Conservation (phyloP, 2,113 vertebrate species). For the Scytalopus superciliaris region DNA sequence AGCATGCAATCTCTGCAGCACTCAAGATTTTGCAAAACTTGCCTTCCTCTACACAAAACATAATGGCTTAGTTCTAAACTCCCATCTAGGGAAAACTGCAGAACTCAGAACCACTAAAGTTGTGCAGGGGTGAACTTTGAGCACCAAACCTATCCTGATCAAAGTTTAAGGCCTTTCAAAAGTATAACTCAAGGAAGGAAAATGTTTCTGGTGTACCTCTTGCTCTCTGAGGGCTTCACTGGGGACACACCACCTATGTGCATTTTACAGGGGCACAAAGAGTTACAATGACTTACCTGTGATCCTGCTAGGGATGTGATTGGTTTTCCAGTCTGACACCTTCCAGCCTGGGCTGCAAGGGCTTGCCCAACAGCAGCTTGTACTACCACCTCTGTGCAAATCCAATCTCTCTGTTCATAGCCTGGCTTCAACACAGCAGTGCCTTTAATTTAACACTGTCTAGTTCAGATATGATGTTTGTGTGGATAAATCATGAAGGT, state of each 20-base stretch:
- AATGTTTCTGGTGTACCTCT: background rate
- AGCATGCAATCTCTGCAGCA: background rate
- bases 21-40: background rate
- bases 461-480: background rate
- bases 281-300: background rate
- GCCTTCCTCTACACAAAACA: background rate
- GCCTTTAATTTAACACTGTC: background rate
- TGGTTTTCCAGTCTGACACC: background rate
- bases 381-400: background rate
- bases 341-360: background rate
- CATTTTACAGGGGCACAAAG: background rate
- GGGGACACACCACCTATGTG: background rate
- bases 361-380: background rate
- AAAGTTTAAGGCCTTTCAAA: background rate
- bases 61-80: background rate
- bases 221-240: background rate
- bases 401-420: background rate
- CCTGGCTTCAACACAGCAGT: background rate
- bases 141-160: background rate
- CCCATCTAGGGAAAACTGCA: background rate
- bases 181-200: background rate
- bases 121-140: background rate
- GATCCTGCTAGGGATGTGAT: background rate
- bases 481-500: background rate
- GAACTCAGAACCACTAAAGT: background rate